phyloP scores from a whole-genome alignment of 1,140 invertebrate genomes.

The Hyles vespertilio region DNA sequence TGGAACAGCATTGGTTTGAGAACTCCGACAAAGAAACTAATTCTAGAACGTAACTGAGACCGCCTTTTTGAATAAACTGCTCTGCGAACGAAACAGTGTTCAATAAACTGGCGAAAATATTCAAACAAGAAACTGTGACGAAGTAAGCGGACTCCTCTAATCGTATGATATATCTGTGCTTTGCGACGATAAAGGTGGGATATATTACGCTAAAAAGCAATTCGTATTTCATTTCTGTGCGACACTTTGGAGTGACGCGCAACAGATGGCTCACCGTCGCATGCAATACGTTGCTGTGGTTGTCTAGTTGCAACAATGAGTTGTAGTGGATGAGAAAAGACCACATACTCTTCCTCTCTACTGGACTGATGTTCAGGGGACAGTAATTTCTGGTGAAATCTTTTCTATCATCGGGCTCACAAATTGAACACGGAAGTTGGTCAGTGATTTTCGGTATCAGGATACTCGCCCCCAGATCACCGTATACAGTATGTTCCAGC shows the following conservation, averaged over 20 bases:
- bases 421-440: slow-evolving; percentile 57
- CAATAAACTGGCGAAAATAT: slow-evolving; percentile 77
- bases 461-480: slow-evolving; percentile 75
- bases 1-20: slow-evolving; percentile 77
- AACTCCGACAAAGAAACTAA: slow-evolving; percentile 75
- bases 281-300: slow-evolving; percentile 77
- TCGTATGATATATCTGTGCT: slow-evolving; percentile 65
- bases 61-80: slow-evolving; percentile 77
- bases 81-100: slow-evolving; percentile 76
- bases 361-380: slow-evolving; percentile 40
- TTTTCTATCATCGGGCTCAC: slow-evolving; percentile 48
- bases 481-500: slow-evolving; percentile 78
- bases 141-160: slow-evolving; percentile 75
- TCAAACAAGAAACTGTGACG: slow-evolving; percentile 78
- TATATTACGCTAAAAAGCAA: slow-evolving; percentile 78
- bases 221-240: slow-evolving; percentile 75
- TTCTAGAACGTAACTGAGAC: slow-evolving; percentile 75
- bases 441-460: slow-evolving; percentile 47
- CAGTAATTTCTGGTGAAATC: slow-evolving; percentile 48
- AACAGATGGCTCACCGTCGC: slow-evolving; percentile 77
- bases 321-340: slow-evolving; percentile 78
- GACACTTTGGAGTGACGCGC: slow-evolving; percentile 76
- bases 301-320: slow-evolving; percentile 75
- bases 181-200: slow-evolving; percentile 78
- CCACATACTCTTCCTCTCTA: slow-evolving; percentile 71